Conservation (phyloP, 2,888 invertebrate genomes). For the Zygaena filipendulae region DNA sequence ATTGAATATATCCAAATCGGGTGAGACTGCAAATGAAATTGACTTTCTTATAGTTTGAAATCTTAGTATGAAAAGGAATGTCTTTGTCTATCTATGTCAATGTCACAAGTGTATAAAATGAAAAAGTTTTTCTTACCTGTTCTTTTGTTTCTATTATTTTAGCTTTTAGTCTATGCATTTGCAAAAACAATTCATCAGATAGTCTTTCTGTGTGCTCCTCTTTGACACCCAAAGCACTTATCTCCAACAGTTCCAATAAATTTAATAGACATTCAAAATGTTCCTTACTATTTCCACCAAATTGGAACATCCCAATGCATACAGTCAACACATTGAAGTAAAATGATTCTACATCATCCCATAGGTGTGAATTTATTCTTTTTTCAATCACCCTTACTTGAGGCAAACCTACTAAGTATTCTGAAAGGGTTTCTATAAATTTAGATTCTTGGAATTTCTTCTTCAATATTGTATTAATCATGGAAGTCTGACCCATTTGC, state of each 20-base stretch:
- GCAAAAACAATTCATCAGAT: conserved; percentile 46
- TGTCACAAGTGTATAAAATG: too few species aligned
- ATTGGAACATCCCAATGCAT: conserved; percentile 37
- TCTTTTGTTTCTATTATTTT: too few species aligned
- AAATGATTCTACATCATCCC: conserved; percentile 49
- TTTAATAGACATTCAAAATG: conserved; percentile 29
- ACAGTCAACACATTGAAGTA: conserved; percentile 32
- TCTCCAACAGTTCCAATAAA: conserved; percentile 33
- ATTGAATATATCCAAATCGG: too few species aligned
- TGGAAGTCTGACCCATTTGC: conserved; percentile 35
- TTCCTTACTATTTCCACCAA: conserved; percentile 27
- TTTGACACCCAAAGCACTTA: conserved; percentile 37
- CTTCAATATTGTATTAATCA: conserved; percentile 34
- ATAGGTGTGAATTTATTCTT: conserved; percentile 45
- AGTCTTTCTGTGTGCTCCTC: conserved; percentile 50
- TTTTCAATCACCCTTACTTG: conserved; percentile 42
- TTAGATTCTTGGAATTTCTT: conserved; percentile 36
- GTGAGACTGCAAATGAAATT: too few species aligned
- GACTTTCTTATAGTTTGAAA: too few species aligned
- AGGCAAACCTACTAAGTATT: conserved; percentile 37
- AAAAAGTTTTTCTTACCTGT: too few species aligned
- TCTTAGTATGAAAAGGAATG: too few species aligned
- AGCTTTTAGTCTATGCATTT: conserved; percentile 27
- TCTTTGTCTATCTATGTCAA: too few species aligned
- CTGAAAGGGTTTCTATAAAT: conserved; percentile 36